Conservation (phyloP, 2,797 vertebrate genomes). For the Molossus molossus region DNA sequence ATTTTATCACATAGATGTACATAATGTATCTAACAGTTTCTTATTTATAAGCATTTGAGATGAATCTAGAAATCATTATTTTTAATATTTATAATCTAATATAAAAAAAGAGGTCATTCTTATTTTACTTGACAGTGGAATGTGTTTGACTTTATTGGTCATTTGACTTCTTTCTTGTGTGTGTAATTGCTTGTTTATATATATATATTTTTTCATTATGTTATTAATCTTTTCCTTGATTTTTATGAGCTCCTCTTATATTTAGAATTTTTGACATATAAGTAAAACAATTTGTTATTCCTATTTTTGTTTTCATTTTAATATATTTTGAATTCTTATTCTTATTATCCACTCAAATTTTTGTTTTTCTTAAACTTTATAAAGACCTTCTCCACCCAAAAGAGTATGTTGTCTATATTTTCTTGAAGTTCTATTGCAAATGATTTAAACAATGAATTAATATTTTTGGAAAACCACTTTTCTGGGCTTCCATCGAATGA, state of each 20-base stretch:
- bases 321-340: constrained; percentile 9
- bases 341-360: background rate
- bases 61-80: constrained; percentile 30
- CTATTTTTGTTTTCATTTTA: constrained; percentile 26
- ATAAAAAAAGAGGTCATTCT: background rate
- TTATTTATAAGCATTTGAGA: constrained; percentile 45
- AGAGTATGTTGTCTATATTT: background rate
- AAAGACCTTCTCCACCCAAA: background rate
- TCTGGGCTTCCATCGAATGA: background rate
- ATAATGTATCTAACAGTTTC: constrained; percentile 25
- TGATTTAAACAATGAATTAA: constrained; percentile 31
- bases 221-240: constrained; percentile 22
- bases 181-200: background rate
- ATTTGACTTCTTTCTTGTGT: background rate
- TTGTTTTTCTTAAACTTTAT: background rate
- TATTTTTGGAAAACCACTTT: background rate
- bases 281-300: constrained; percentile 8
- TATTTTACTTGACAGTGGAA: background rate
- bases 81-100: background rate
- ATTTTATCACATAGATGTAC: background rate
- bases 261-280: background rate
- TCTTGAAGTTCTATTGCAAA: constrained; percentile 37
- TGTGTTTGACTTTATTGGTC: background rate
- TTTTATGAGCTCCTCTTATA: background rate
- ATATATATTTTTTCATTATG: background rate